A percentile compares a stretch with the other conserved stretches of the same genome.
These are phyloP conservation scores for Dallia pectoralis DNA, from an alignment of 2,797 vertebrate species.

Conservation along the genomic window DNA sequence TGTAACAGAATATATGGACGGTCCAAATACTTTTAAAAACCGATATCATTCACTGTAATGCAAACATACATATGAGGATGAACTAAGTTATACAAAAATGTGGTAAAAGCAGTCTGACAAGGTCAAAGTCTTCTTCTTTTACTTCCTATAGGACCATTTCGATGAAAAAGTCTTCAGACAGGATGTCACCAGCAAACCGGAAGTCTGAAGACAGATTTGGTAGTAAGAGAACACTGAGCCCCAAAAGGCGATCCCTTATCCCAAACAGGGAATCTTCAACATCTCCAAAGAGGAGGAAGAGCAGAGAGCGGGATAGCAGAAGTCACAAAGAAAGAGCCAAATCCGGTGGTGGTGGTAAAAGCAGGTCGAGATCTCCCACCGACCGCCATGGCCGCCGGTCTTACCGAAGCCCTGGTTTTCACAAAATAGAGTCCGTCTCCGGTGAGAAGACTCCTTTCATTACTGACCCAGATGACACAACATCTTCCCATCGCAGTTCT, in stretches of 20 bases:
- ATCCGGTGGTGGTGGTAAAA: constrained; percentile 4
- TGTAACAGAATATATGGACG: too few species aligned
- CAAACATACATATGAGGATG: neutral
- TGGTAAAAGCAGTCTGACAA: too few species aligned
- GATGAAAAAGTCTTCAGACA: constrained; percentile 33
- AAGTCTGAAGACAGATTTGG: constrained; percentile 33
- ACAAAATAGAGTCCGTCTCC: constrained; percentile 15
- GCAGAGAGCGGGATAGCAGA: neutral
- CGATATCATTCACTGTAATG: neutral
- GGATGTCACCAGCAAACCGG: constrained; percentile 43
- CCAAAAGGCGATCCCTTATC: constrained; percentile 12
- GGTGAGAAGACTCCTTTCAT: neutral
- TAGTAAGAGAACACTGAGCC: constrained; percentile 35
- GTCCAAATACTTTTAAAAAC: too few species aligned
- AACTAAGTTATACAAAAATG: neutral
- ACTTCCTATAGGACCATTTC: constrained; percentile 40
- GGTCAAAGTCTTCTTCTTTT: neutral
- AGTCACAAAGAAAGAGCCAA: neutral
- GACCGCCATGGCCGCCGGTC: neutral
- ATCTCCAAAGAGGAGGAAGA: constrained; percentile 19
- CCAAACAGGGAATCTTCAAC: neutral
- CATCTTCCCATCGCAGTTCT: neutral
- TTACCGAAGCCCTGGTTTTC: constrained; percentile 3
- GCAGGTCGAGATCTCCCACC: constrained; percentile 21
- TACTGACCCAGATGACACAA: neutral